phyloP scores from a whole-genome alignment of 2,797 vertebrate genomes.

The Tolypeutes matacus region DNA sequence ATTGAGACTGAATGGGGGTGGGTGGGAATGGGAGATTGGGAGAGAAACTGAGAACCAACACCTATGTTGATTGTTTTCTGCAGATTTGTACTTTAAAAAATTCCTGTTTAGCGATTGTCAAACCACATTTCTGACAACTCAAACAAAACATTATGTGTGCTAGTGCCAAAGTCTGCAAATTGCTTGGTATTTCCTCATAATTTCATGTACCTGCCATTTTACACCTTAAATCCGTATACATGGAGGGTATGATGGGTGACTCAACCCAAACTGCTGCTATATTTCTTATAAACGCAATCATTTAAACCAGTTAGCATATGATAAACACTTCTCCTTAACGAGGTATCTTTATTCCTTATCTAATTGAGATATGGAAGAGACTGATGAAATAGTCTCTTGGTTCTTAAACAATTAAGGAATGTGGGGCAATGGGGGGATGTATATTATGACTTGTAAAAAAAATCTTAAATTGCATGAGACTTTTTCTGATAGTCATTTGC shows the following conservation, averaged over 20 bases:
- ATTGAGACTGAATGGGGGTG: slow-evolving; percentile 64
- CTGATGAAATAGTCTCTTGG: slow-evolving; percentile 26
- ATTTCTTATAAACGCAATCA: slow-evolving; percentile 65
- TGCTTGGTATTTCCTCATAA: slow-evolving; percentile 47
- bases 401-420: slow-evolving; percentile 66
- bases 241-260: slow-evolving; percentile 65
- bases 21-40: slow-evolving; percentile 58
- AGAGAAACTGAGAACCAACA: slow-evolving; percentile 67
- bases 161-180: slow-evolving; percentile 80
- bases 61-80: slow-evolving; percentile 75
- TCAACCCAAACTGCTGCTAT: slow-evolving; percentile 74
- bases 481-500: slow-evolving; percentile 79
- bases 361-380: slow-evolving; percentile 48
- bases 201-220: slow-evolving; percentile 66
- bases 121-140: slow-evolving; percentile 61
- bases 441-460: slow-evolving; percentile 82
- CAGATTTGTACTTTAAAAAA: slow-evolving; percentile 70
- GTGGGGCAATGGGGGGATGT: slow-evolving; percentile 69
- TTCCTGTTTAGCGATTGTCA: slow-evolving; percentile 71
- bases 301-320: slow-evolving; percentile 45
- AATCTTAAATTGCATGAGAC: slow-evolving; percentile 79
- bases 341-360: slow-evolving; percentile 65
- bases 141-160: slow-evolving; percentile 56
- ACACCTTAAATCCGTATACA: slow-evolving; percentile 71
- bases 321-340: slow-evolving; percentile 2